phyloP scores from a whole-genome alignment of 2,797 vertebrate species.

The Sarcophilus harrisii region DNA sequence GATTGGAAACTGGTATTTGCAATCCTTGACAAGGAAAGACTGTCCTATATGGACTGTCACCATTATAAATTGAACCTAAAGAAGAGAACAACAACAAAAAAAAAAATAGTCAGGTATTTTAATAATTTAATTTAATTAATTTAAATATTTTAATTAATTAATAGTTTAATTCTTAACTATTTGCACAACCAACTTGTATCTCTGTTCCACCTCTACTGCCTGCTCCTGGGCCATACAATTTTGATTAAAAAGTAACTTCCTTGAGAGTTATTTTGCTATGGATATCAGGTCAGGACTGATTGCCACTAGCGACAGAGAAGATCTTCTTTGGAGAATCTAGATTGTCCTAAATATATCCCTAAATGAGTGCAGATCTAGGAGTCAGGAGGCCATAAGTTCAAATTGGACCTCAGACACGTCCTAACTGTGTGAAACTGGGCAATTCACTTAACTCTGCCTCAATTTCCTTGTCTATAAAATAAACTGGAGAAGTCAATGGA shows the following conservation, averaged over 20 bases:
- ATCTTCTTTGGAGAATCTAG: background rate
- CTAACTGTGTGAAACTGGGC: background rate
- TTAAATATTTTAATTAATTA: conserved; percentile 27
- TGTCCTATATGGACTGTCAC: conserved; percentile 92
- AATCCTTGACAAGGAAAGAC: conserved; percentile 95
- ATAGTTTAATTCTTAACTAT: background rate
- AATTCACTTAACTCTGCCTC: background rate
- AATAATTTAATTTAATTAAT: background rate
- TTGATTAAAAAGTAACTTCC: conserved; percentile 44
- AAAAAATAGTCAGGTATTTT: conserved; percentile 17
- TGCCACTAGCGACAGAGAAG: background rate
- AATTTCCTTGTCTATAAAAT: background rate
- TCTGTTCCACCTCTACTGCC: background rate
- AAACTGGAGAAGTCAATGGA: background rate
- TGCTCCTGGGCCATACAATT: background rate
- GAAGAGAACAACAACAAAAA: conserved; percentile 21
- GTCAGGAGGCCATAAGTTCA: background rate
- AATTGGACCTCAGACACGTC: background rate
- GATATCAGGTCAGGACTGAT: background rate
- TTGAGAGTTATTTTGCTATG: background rate
- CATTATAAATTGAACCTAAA: conserved; percentile 93
- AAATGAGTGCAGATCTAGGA: background rate
- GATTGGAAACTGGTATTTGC: conserved; percentile 93
- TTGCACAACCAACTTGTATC: background rate
- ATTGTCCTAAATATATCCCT: background rate